Evolutionary conservation across 2,113 vertebrate species (phyloP).

Genomic region (Myxocyprinus asiaticus): DNA sequence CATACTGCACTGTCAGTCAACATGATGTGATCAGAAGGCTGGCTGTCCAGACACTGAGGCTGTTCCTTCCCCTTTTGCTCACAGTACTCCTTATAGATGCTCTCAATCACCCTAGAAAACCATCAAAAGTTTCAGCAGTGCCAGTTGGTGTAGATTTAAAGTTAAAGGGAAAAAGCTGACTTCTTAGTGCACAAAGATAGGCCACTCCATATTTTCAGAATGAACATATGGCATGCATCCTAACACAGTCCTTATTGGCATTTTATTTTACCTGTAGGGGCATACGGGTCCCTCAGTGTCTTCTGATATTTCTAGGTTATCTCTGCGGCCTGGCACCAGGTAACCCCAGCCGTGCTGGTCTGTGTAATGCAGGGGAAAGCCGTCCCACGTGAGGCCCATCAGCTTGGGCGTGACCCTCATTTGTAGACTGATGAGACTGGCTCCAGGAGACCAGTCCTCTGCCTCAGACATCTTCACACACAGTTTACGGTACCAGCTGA

Average conservation of each 20-base stretch:
- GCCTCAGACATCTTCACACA: constrained; percentile 82
- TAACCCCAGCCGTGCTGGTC: constrained; percentile 95
- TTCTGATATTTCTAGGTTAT: constrained; percentile 75
- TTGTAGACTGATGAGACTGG: constrained; percentile 91
- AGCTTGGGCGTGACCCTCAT: constrained; percentile 96
- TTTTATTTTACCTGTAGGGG: constrained; percentile 79
- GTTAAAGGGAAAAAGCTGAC: too few species aligned
- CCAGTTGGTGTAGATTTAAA: neutral
- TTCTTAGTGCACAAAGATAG: too few species aligned
- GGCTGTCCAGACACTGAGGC: constrained; percentile 49
- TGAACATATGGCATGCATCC: neutral
- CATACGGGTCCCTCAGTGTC: constrained; percentile 68
- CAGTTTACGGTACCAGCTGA: constrained; percentile 96
- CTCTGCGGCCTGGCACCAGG: constrained; percentile 87
- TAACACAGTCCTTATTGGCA: too few species aligned
- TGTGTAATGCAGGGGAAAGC: constrained; percentile 89
- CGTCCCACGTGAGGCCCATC: constrained; percentile 95
- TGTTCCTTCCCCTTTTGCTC: constrained; percentile 77
- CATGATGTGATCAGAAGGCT: constrained; percentile 76
- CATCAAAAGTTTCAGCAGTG: neutral
- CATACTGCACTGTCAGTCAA: constrained; percentile 78
- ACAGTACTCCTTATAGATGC: constrained; percentile 80
- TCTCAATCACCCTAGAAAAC: constrained; percentile 82
- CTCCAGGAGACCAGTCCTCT: constrained; percentile 85
- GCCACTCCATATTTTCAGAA: neutral